These are phyloP conservation scores for Eurypyga helias DNA, from an alignment of 2,113 vertebrate genomes.

Conservation along the genomic window DNA sequence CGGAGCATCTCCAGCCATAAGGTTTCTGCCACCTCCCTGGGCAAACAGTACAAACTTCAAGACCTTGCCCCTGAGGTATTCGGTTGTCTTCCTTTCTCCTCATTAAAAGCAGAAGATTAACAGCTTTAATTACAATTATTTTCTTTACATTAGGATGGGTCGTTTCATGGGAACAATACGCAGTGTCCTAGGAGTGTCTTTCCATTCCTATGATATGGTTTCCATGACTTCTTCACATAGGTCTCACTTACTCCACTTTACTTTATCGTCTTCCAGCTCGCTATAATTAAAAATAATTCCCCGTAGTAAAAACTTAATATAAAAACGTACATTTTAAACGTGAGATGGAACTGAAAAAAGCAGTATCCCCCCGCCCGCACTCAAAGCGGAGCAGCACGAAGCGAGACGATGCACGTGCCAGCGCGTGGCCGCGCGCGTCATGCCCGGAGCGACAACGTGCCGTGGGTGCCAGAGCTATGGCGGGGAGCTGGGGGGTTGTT, in stretches of 20 bases:
- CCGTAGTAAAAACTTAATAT: constrained; percentile 45
- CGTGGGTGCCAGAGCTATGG: accelerated
- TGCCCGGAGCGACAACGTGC: background rate
- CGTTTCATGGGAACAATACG: constrained; percentile 40
- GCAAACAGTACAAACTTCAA: background rate
- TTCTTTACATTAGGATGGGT: constrained; percentile 55
- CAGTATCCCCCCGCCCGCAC: background rate
- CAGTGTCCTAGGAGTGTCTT: constrained; percentile 50
- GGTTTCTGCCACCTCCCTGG: background rate
- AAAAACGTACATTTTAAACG: constrained; percentile 43
- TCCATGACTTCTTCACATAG: constrained; percentile 53
- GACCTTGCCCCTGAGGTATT: background rate
- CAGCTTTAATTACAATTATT: constrained; percentile 59
- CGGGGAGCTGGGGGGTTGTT: background rate
- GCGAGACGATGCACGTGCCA: background rate
- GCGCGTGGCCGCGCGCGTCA: accelerated
- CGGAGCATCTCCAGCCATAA: background rate
- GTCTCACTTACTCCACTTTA: constrained; percentile 57
- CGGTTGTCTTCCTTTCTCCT: background rate
- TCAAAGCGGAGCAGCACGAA: accelerated
- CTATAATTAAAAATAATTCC: constrained; percentile 72
- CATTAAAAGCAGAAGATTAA: constrained; percentile 60
- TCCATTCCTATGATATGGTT: constrained; percentile 30
- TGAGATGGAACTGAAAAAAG: constrained; percentile 3
- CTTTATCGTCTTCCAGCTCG: constrained; percentile 42